Base-by-base conservation (phyloP, 2,113 vertebrate genomes). In the Clupea harengus region DNA sequence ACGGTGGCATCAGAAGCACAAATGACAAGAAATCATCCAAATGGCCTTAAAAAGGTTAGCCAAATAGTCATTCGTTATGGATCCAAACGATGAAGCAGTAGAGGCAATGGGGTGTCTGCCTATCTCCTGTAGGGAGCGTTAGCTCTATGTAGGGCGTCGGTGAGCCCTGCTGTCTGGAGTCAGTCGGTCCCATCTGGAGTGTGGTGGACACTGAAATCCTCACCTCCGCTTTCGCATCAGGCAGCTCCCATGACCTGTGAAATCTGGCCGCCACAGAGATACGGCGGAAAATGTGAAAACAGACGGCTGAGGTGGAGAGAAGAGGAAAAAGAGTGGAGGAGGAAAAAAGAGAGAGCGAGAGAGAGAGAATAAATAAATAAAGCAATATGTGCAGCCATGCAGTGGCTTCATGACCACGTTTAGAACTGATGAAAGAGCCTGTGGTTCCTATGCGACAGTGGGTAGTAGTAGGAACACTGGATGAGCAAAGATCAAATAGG, bases 341-440 rank as follows among this genome's bases (percentile, higher is more conserved):
- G 84, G 22, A 84, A n/a, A 64, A 78, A 67, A 84, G n/a, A 67
- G 64, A 72, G 64, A 72, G 64, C 0, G 86, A 20, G 45, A 75
- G 45, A 45, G 82, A 39, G 83, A 81, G 83, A 89, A 80, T 3
- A 32, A 32, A 72, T 39, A 39, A 39, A 39, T 39, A 72, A 72
- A 32, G 64, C 64, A 72, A 72, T 72, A 72, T 72, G 64, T 28
- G 10, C 64, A 72, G 64, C 64, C 64, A 72, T 72, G 64, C 64
- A 72, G 64, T 32, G 64, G 64, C 64, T 32, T 72, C 28, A 32
- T 72, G 25, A 9, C 25, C 10, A 10, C 15, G 64, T 72, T 32
- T 25, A 25, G 64, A 32, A 28, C 25, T 72, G 28, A 32, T 3
- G 64, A 15, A 9, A n/a, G n/a, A 32, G 64, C 64, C 4, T 15